These are phyloP conservation scores for Prinia subflava DNA, from an alignment of 2,113 vertebrate genomes.

Conservation along the genomic window DNA sequence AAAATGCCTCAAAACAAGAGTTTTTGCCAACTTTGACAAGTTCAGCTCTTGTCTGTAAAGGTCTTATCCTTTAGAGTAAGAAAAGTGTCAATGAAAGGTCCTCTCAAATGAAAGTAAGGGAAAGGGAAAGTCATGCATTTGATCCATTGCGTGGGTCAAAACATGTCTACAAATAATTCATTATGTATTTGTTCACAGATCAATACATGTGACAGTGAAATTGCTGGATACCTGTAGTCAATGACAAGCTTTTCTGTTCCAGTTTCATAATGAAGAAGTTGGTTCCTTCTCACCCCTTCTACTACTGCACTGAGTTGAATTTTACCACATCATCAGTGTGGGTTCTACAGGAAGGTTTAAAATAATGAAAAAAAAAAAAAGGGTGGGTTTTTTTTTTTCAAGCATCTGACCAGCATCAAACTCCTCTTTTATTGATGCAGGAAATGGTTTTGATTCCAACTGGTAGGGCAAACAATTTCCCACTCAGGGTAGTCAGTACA, in stretches of 20 bases:
- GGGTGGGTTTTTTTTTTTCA: not conserved
- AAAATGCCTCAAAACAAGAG: not conserved
- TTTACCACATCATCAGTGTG: not conserved
- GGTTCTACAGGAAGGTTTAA: not conserved
- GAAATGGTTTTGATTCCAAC: not conserved
- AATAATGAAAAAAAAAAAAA: not conserved
- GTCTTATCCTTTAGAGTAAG: not conserved
- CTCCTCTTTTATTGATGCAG: not conserved
- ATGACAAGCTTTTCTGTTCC: not conserved
- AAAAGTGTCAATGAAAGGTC: not conserved
- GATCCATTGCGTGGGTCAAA: not conserved
- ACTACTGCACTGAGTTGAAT: not conserved
- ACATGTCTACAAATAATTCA: not conserved
- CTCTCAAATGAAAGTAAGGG: not conserved
- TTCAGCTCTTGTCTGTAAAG: not conserved
- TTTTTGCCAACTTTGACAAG: not conserved
- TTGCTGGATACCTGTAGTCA: not conserved
- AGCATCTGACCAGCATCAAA: not conserved
- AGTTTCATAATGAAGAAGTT: not conserved
- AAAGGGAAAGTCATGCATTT: not conserved
- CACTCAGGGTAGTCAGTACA: accelerated
- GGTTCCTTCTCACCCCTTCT: not conserved
- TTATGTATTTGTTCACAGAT: not conserved
- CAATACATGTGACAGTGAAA: not conserved
- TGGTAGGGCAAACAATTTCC: not conserved